Evolutionary conservation across 1,140 invertebrate species (phyloP).

Genomic region (Brachionus calyciflorus): DNA sequence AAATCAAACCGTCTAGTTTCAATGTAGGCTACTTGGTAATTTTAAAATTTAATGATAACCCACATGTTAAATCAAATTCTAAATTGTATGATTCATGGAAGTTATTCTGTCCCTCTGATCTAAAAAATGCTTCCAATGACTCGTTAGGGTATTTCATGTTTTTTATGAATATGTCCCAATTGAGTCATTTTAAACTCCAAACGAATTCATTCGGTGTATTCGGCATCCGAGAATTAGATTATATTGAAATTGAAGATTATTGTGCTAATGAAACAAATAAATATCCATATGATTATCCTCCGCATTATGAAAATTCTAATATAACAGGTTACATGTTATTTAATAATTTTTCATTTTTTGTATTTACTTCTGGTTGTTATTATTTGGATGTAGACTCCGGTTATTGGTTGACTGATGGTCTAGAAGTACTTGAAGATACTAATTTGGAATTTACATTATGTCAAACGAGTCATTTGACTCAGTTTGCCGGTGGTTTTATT

Average conservation of each 20-base stretch:
- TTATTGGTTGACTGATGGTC: constrained; percentile 51
- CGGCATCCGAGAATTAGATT: no score
- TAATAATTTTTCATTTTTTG: not conserved
- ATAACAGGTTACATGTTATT: no score
- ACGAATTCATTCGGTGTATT: no score
- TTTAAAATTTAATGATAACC: not conserved
- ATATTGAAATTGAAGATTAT: no score
- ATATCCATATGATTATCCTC: no score
- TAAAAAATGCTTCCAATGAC: not conserved
- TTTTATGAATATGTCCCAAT: no score
- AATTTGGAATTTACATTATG: constrained; percentile 51
- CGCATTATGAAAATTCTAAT: no score
- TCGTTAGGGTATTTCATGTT: no score
- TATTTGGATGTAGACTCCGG: constrained; percentile 48
- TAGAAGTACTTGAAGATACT: constrained; percentile 52
- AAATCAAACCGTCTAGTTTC: not conserved
- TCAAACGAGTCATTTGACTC: constrained; percentile 58
- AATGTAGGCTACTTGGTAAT: not conserved
- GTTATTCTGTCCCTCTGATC: not conserved
- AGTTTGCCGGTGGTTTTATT: constrained; percentile 58
- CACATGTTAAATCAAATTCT: not conserved
- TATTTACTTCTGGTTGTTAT: constrained; percentile 49
- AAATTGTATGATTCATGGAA: not conserved
- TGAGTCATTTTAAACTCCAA: no score
- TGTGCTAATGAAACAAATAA: no score